Evolutionary conservation across 2,888 invertebrate genomes (phyloP), one percentile per base, ranked within the genome.

Genomic region (Pachymerium ferrugineum): DNA sequence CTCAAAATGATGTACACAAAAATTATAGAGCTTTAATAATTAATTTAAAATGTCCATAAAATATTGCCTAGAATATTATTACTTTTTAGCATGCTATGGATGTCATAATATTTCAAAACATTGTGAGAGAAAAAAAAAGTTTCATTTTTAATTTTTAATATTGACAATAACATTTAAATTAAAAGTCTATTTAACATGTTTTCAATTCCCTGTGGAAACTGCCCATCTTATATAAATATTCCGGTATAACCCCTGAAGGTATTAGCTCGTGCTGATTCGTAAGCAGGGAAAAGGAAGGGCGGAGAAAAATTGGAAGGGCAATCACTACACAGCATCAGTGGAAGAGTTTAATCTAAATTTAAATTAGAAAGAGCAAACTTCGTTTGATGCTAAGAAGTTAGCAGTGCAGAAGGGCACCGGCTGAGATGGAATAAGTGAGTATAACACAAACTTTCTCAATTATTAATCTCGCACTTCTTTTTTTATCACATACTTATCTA

Each of bases 271-370:
- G 47, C 47, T 62, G 62, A 62, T 62, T 62, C 62, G 5, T 25
- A 62, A 62, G 62, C 62, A 62, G 28, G 62, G 62, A 62, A 54
- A 62, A 62, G 62, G 28, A 62, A 62, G 28, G 28, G 22, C 28
- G 62, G 62, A 62, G 62, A 62, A 62, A 62, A 62, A 62, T 62
- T 62, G 62, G 62, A 62, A 62, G 62, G 25, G 62, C 62, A 62
- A 62, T 62, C 62, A 62, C 62, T 62, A 62, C 62, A 62, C 62
- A 62, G 62, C 62, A 62, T 62, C 62, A 62, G 62, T 62, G 28
- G n/a, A n/a, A 62, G 25, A 62, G 62, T 62, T 62, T 62, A 62
- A 62, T 62, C 62, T 62, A 62, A 62, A 62, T 62, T 62, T 62
- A 62, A 62, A 62, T 62, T 62, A 62, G 62, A 62, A 62, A 28